These are phyloP conservation scores for Euwallacea fornicatus DNA, from an alignment of 1,140 invertebrate genomes.

Conservation along the genomic window DNA sequence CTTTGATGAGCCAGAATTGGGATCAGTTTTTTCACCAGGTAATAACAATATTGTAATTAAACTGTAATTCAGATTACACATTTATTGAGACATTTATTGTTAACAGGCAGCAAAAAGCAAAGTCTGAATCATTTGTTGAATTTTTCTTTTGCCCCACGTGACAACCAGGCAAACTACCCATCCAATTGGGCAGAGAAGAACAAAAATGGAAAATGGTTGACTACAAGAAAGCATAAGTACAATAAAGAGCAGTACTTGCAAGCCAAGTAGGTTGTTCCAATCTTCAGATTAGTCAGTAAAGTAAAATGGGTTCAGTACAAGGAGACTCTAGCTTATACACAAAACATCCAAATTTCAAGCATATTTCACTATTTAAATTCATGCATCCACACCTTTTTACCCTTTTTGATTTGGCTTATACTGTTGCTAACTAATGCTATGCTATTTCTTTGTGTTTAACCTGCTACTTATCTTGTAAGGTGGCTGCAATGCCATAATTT, in stretches of 20 bases:
- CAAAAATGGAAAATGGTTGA: conserved; percentile 49
- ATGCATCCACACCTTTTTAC: no score
- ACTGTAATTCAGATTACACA: not conserved
- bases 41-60: not conserved
- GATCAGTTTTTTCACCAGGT: conserved; percentile 71
- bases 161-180: conserved; percentile 49
- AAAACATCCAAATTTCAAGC: no score
- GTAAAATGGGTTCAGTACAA: no score
- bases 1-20: conserved; percentile 70
- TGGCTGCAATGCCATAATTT: not conserved
- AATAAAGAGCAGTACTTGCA: conserved; percentile 93
- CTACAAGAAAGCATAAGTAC: conserved; percentile 68
- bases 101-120: conserved; percentile 80
- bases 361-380: no score
- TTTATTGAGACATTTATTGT: no score
- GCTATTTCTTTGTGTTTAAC: no score
- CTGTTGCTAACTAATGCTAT: no score
- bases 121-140: conserved; percentile 92
- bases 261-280: conserved; percentile 85
- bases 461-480: not conserved
- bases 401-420: no score
- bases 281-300: not conserved
- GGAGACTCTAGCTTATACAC: no score
- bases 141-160: conserved; percentile 74
- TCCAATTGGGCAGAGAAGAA: conserved; percentile 28